phyloP scores from a whole-genome alignment of 1,140 invertebrate genomes.

The Conus ventricosus region DNA sequence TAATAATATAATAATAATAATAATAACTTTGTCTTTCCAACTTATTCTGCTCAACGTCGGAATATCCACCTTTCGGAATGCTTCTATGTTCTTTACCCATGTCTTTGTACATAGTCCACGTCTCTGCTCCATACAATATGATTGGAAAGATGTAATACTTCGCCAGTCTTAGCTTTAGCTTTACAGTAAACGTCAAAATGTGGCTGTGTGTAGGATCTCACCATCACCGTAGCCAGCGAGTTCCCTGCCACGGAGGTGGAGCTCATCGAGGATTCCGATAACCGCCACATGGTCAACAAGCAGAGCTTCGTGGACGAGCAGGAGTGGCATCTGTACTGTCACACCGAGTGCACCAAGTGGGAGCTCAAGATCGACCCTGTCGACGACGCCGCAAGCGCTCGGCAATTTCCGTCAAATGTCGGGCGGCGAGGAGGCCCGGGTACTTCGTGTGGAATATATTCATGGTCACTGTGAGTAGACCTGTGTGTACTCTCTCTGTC shows the following conservation, averaged over 20 bases:
- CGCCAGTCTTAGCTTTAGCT: no score
- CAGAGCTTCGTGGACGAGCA: conserved; percentile 75
- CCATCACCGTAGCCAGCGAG: conserved; percentile 73
- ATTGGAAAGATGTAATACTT: no score
- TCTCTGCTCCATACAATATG: no score
- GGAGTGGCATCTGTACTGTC: conserved; percentile 74
- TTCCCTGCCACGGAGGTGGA: conserved; percentile 70
- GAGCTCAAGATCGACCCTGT: conserved; percentile 71
- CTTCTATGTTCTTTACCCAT: no score
- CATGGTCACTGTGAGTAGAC: conserved; percentile 71
- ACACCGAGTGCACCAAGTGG: conserved; percentile 71
- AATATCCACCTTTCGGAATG: no score
- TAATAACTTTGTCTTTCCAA: no score
- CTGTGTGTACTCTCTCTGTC: no score
- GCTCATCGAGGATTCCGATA: conserved; percentile 70
- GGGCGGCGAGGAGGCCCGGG: conserved; percentile 70
- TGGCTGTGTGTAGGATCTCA: conserved; percentile 66
- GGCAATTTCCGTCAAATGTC: conserved; percentile 72
- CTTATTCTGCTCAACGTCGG: no score
- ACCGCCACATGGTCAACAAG: conserved; percentile 71
- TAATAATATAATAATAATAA: no score
- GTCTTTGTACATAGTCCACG: no score
- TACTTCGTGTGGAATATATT: conserved; percentile 76
- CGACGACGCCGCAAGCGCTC: conserved; percentile 67
- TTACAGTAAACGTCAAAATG: not conserved